These are phyloP conservation scores for Enteromius radiatus DNA, from an alignment of 2,797 vertebrate genomes.

Conservation along the genomic window DNA sequence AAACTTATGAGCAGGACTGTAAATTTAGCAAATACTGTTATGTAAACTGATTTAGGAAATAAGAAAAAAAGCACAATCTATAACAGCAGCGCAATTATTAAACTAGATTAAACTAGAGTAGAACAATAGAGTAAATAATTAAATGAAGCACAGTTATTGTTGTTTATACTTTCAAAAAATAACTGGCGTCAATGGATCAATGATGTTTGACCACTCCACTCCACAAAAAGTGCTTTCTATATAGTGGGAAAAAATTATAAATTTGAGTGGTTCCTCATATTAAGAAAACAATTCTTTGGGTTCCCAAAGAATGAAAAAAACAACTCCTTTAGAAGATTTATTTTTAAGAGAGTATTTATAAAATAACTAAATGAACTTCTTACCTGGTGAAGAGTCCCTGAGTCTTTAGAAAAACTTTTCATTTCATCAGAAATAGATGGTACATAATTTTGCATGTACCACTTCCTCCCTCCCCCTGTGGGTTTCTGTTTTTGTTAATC, in stretches of 20 bases:
- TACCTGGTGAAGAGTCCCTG: constrained; percentile 14
- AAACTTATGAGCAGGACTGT: neutral
- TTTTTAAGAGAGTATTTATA: neutral
- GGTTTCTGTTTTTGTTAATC: constrained; percentile 18
- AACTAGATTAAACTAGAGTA: neutral
- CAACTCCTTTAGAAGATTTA: neutral
- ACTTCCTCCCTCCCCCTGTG: constrained; percentile 13
- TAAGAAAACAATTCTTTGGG: neutral
- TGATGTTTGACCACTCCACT: neutral
- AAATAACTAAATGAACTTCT: neutral
- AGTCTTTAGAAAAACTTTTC: neutral
- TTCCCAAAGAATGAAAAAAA: no score
- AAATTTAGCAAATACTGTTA: neutral
- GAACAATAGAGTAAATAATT: neutral
- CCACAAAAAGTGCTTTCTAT: neutral
- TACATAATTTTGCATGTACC: constrained; percentile 31
- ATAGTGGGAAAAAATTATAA: neutral
- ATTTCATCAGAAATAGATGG: neutral
- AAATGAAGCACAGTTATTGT: neutral
- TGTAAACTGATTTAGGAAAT: neutral
- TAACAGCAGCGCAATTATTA: neutral
- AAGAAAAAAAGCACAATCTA: neutral
- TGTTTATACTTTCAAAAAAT: neutral
- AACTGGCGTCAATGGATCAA: no score
- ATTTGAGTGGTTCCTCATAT: neutral